phyloP scores from a whole-genome alignment of 2,888 invertebrate species.

The Nymphalis polychloros region DNA sequence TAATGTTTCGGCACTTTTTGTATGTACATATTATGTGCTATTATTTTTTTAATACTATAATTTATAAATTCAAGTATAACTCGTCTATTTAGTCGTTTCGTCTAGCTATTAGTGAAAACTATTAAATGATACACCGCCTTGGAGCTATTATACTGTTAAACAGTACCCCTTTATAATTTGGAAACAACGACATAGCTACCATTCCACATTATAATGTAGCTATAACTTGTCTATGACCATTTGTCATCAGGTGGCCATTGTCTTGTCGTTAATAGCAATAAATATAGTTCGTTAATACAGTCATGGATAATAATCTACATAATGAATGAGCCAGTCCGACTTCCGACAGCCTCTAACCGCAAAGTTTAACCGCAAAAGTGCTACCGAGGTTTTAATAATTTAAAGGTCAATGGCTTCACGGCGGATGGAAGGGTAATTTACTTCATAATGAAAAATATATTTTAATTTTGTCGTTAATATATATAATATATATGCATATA shows the following conservation, averaged over 20 bases:
- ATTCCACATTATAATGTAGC: no score
- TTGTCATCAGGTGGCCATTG: no score
- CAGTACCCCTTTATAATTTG: no score
- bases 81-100: no score
- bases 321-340: neutral
- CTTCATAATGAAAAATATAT: slow-evolving; percentile 2
- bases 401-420: slow-evolving; percentile 19
- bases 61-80: neutral
- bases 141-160: no score
- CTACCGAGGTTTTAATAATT: slow-evolving; percentile 8
- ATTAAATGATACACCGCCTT: no score
- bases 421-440: slow-evolving; percentile 22
- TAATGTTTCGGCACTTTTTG: neutral
- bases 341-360: slow-evolving; percentile 13
- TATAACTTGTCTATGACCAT: neutral
- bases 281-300: slow-evolving; percentile 2
- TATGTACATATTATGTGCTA: neutral
- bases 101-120: no score
- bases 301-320: slow-evolving; percentile 1
- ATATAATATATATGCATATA: no score
- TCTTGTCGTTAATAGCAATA: neutral
- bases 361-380: slow-evolving; percentile 21
- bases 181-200: no score
- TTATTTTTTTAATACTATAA: neutral
- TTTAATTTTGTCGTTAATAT: slow-evolving; percentile 6